A percentile compares a stretch with the other conserved stretches of the same genome.
These are phyloP conservation scores for Melitaea cinxia DNA, from an alignment of 1,140 invertebrate species.

Conservation along the genomic window DNA sequence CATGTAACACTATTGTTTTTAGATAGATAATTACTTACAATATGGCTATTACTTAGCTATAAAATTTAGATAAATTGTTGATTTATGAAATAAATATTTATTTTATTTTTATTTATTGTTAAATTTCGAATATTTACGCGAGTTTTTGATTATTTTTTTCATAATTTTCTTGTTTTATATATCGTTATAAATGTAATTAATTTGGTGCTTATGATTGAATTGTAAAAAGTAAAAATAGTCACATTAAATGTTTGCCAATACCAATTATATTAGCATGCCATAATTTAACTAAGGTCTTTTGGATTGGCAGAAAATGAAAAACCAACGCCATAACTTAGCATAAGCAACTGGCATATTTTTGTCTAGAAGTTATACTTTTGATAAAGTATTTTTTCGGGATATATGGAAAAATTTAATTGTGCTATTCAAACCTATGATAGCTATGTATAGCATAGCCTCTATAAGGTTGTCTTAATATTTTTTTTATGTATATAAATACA, in stretches of 20 bases:
- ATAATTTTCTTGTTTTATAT: neutral
- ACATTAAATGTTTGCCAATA: too few species aligned
- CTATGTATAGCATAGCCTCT: slow-evolving; percentile 2
- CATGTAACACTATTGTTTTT: too few species aligned
- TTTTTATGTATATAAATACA: too few species aligned
- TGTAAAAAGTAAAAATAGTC: neutral
- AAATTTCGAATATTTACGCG: neutral
- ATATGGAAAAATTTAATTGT: too few species aligned
- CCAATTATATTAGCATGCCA: too few species aligned
- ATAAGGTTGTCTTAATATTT: slow-evolving; percentile 18
- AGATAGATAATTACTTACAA: too few species aligned
- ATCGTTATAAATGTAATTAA: neutral
- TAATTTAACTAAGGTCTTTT: too few species aligned
- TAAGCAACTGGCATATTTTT: too few species aligned
- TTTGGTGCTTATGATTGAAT: neutral
- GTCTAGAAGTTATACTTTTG: too few species aligned
- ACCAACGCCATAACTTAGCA: too few species aligned
- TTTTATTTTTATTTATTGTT: slow-evolving; percentile 3
- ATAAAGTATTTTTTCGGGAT: too few species aligned
- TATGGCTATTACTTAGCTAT: neutral
- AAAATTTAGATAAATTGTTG: slow-evolving; percentile 1
- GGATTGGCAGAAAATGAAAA: too few species aligned
- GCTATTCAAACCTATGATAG: neutral
- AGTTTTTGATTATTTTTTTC: neutral
- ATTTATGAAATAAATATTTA: neutral